These are phyloP conservation scores for Synodontis membranacea DNA, from an alignment of 2,113 vertebrate species.

Conservation along the genomic window DNA sequence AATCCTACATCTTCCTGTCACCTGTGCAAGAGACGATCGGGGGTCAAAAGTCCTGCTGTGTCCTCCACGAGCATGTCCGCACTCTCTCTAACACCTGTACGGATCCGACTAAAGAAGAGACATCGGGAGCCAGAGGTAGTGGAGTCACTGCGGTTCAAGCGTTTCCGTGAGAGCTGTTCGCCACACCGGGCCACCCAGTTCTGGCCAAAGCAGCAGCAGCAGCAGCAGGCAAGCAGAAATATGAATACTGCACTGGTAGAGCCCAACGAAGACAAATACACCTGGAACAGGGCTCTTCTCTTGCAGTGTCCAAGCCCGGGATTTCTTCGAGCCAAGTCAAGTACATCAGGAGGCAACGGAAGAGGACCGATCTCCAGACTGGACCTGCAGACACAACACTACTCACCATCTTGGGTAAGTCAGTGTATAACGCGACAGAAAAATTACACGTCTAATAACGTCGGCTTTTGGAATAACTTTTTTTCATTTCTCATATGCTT, in stretches of 20 bases:
- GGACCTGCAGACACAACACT: background rate
- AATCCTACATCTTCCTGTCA: conserved; percentile 48
- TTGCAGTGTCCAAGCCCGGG: conserved; percentile 32
- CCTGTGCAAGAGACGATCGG: conserved; percentile 50
- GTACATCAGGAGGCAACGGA: conserved; percentile 5
- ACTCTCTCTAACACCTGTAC: conserved; percentile 69
- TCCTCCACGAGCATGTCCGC: conserved; percentile 59
- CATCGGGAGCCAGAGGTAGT: conserved; percentile 50
- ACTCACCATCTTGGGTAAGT: conserved; percentile 46
- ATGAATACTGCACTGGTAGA: background rate
- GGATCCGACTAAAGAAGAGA: conserved; percentile 64
- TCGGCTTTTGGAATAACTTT: background rate
- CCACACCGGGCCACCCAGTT: conserved; percentile 42
- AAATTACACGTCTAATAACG: background rate
- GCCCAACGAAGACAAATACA: background rate
- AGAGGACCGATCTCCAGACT: conserved; percentile 13
- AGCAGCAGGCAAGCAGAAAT: background rate
- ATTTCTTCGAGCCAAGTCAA: conserved; percentile 28
- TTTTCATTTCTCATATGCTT: conserved; percentile 3
- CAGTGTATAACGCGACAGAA: background rate
- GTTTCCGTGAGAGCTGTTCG: conserved; percentile 57
- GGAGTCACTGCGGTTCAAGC: conserved; percentile 59
- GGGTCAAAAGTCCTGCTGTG: conserved; percentile 22
- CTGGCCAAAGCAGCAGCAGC: conserved; percentile 27
- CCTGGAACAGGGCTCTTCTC: conserved; percentile 36